Conservation (phyloP, 2,113 vertebrate species). For the Tupaia tana region DNA sequence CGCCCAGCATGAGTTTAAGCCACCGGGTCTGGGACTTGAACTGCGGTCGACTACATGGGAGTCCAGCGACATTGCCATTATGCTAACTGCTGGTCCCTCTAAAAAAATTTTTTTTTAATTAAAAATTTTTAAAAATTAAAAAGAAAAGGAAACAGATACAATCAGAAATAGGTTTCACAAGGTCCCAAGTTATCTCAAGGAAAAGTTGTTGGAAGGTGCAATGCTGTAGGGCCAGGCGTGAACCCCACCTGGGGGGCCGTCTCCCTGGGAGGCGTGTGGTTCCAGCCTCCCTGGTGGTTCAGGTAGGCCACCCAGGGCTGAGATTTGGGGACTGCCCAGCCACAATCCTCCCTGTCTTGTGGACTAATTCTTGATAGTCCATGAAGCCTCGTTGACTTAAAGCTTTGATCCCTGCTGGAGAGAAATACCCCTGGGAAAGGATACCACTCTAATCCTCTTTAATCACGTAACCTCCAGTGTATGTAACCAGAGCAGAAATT, state of each 20-base stretch:
- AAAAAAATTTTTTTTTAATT: too few relatives aligned
- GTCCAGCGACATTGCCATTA: too few relatives aligned
- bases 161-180: background rate
- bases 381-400: constrained; percentile 40
- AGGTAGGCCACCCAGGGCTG: constrained; percentile 66
- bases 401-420: constrained; percentile 69
- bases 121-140: background rate
- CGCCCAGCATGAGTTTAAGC: too few relatives aligned
- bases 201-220: background rate
- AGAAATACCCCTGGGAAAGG: constrained; percentile 59
- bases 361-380: constrained; percentile 59
- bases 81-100: too few relatives aligned
- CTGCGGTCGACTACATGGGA: too few relatives aligned
- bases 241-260: background rate
- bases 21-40: too few relatives aligned
- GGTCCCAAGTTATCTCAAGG: background rate
- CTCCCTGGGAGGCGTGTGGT: constrained; percentile 42
- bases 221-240: background rate
- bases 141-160: constrained; percentile 32
- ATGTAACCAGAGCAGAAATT: background rate
- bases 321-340: constrained; percentile 42
- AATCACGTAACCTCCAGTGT: background rate
- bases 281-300: constrained; percentile 25
- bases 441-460: constrained; percentile 9
- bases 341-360: constrained; percentile 61